Conservation (phyloP, 2,113 vertebrate species). For the Sigmodon hispidus region DNA sequence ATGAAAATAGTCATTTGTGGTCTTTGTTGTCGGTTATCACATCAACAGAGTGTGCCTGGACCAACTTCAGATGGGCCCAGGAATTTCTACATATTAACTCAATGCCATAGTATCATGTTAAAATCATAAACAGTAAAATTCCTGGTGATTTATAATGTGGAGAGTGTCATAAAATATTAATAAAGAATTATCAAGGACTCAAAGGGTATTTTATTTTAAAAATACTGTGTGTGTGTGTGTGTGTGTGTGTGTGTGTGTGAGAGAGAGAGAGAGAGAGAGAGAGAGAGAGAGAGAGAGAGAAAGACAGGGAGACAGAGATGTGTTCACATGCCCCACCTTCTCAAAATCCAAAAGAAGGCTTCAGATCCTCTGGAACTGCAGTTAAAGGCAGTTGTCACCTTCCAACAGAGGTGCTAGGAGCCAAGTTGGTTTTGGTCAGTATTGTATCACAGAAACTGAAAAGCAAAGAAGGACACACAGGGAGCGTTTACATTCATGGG, state of each 20-base stretch:
- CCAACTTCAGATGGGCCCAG: neutral
- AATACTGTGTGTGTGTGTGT: neutral
- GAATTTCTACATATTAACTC: constrained; percentile 28
- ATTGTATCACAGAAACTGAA: neutral
- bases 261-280: too few species aligned
- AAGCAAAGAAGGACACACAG: neutral
- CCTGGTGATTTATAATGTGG: neutral
- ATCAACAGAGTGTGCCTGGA: constrained; percentile 36
- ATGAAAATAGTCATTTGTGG: constrained; percentile 58
- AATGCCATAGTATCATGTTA: neutral
- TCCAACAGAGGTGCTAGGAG: neutral
- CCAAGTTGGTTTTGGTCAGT: neutral
- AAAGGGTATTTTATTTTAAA: neutral
- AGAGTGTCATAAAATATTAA: neutral
- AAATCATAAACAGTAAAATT: neutral
- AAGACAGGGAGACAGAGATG: too few species aligned
- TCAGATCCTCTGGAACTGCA: neutral
- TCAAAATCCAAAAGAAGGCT: neutral
- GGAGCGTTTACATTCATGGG: neutral
- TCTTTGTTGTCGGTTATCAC: constrained; percentile 63
- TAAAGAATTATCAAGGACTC: neutral
- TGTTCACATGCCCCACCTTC: neutral
- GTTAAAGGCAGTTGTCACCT: neutral
- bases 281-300: too few species aligned
- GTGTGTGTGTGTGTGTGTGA: neutral